phyloP scores from a whole-genome alignment of 2,797 vertebrate species.

The Botia kubotai region DNA sequence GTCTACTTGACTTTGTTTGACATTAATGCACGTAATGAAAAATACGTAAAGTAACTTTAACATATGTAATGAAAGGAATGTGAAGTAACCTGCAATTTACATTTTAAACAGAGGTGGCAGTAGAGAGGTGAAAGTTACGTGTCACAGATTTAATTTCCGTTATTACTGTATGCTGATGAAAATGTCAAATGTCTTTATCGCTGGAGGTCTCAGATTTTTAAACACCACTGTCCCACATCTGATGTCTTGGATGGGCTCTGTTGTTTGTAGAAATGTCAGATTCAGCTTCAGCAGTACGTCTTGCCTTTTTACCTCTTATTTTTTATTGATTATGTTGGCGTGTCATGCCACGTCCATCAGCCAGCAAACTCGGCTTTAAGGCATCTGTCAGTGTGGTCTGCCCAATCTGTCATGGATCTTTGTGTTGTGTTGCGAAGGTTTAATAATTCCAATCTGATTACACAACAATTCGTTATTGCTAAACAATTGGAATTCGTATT shows the following conservation, averaged over 20 bases:
- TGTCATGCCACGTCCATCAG: not conserved
- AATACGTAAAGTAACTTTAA: too few relatives aligned
- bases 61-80: too few relatives aligned
- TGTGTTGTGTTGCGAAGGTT: not conserved
- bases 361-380: not conserved
- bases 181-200: not conserved
- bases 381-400: not conserved
- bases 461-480: not conserved
- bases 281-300: not conserved
- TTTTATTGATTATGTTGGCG: not conserved
- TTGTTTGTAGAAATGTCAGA: not conserved
- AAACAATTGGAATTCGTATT: slow-evolving; percentile 21
- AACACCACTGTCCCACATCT: not conserved
- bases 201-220: not conserved
- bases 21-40: too few relatives aligned
- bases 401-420: not conserved
- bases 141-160: too few relatives aligned
- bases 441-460: not conserved
- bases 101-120: too few relatives aligned
- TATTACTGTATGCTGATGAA: not conserved
- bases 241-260: not conserved
- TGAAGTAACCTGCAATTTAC: too few relatives aligned
- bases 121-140: too few relatives aligned
- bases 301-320: not conserved
- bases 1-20: too few relatives aligned